Evolutionary conservation across 2,888 invertebrate species (phyloP).

Genomic region (Rhagonycha fulva): DNA sequence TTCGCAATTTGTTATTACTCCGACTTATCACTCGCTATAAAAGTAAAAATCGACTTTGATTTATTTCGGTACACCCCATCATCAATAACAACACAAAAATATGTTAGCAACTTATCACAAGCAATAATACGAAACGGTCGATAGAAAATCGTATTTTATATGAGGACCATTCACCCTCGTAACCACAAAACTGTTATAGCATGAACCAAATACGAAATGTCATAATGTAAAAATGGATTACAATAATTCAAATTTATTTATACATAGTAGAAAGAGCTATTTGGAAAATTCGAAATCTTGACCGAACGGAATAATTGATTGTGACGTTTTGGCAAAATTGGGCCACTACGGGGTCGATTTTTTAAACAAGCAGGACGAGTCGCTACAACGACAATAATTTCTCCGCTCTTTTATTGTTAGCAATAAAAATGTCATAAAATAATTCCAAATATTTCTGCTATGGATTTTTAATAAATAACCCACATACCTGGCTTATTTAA

Average conservation of each 20-base stretch:
- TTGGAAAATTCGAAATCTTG: neutral
- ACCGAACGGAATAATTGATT: neutral
- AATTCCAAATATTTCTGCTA: neutral
- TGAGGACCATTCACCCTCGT: conserved; percentile 17
- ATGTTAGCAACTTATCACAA: conserved; percentile 23
- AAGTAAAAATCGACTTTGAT: conserved; percentile 25
- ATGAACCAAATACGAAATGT: conserved; percentile 9
- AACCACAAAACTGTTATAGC: conserved; percentile 5
- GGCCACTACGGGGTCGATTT: neutral
- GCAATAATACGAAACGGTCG: conserved; percentile 19
- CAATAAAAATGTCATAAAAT: neutral
- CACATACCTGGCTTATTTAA: neutral
- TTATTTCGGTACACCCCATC: conserved; percentile 23
- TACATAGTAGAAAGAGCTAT: neutral
- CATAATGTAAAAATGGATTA: neutral
- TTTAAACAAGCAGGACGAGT: neutral
- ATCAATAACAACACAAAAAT: conserved; percentile 28
- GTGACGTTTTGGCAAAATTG: neutral
- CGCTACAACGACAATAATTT: neutral
- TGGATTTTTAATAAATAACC: neutral
- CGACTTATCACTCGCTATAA: conserved; percentile 18
- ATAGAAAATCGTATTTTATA: conserved; percentile 21
- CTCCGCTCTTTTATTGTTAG: neutral
- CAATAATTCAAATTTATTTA: neutral
- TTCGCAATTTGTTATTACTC: conserved; percentile 22